Evolutionary conservation across 1,140 invertebrate genomes (phyloP).

Genomic region (Pseudomyrmex pallidus): DNA sequence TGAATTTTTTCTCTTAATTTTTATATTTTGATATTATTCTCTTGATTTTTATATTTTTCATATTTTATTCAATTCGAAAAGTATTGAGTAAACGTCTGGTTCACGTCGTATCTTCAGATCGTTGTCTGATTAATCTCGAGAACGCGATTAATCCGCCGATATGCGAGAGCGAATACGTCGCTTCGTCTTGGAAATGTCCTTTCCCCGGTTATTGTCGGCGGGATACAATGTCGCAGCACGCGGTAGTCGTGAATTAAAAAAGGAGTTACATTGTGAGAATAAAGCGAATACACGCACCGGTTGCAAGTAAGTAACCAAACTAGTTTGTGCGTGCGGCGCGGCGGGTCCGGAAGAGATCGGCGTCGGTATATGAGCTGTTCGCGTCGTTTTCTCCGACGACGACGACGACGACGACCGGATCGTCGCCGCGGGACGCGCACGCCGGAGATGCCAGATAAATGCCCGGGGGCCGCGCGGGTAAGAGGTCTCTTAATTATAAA

Average conservation of each 20-base stretch:
- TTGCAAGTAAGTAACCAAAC: constrained; percentile 67
- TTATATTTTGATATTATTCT: no score
- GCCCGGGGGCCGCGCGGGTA: constrained; percentile 19
- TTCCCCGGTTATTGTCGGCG: constrained; percentile 2
- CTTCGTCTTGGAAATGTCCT: neutral
- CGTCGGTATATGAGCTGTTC: neutral
- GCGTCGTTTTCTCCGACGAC: constrained; percentile 32
- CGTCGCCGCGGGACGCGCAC: constrained; percentile 56
- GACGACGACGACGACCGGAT: constrained; percentile 59
- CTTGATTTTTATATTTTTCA: no score
- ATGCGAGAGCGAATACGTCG: neutral
- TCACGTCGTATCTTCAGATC: no score
- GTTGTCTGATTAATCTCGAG: constrained; percentile 8
- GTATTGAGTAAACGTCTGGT: no score
- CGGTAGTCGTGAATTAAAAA: constrained; percentile 4
- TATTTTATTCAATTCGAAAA: no score
- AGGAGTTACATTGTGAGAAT: constrained; percentile 22
- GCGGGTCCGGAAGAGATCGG: neutral
- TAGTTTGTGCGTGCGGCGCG: constrained; percentile 2
- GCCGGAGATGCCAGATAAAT: constrained; percentile 66
- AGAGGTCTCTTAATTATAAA: constrained; percentile 79
- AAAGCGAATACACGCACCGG: constrained; percentile 48
- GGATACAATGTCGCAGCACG: constrained; percentile 69
- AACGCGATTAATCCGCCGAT: constrained; percentile 7
- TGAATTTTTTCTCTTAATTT: no score